These are phyloP conservation scores for Arizona elegans DNA, from an alignment of 2,113 vertebrate genomes.

Conservation along the genomic window DNA sequence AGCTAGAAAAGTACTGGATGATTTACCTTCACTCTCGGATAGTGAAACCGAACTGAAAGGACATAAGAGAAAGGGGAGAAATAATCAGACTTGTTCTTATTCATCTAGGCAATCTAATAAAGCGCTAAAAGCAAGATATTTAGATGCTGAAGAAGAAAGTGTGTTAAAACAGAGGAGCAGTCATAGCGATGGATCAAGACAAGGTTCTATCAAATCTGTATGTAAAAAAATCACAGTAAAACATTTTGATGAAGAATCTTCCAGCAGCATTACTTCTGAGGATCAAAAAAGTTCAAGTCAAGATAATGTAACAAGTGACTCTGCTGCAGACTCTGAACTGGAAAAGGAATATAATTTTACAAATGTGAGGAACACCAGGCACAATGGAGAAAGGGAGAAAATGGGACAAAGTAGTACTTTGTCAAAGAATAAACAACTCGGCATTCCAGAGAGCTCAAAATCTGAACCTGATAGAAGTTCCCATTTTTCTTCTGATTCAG, in stretches of 20 bases:
- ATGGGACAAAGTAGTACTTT: not conserved
- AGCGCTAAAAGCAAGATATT: conserved; percentile 4
- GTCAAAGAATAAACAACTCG: not conserved
- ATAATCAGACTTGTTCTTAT: conserved; percentile 25
- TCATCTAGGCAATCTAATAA: conserved; percentile 15
- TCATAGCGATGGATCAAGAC: not conserved
- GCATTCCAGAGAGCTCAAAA: conserved; percentile 39
- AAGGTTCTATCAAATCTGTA: not conserved
- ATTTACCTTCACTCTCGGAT: conserved; percentile 40
- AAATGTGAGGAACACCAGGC: not conserved
- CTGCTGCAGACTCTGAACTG: not conserved
- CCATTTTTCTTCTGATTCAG: conserved; percentile 36
- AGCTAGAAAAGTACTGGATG: conserved; percentile 56
- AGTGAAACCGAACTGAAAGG: conserved; percentile 47
- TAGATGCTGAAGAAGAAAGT: conserved; percentile 9
- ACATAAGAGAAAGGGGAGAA: conserved; percentile 8
- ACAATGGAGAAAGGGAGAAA: not conserved
- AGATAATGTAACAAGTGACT: not conserved
- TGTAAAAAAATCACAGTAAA: not conserved
- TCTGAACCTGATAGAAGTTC: conserved; percentile 23
- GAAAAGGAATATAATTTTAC: not conserved
- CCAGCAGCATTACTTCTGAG: conserved; percentile 25
- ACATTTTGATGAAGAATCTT: conserved; percentile 1
- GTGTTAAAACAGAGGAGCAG: not conserved
- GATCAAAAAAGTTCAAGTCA: conserved; percentile 4